A percentile compares a stretch with the other conserved stretches of the same genome.
phyloP scores from a whole-genome alignment of 2,113 vertebrate species.

The Salvelinus fontinalis region DNA sequence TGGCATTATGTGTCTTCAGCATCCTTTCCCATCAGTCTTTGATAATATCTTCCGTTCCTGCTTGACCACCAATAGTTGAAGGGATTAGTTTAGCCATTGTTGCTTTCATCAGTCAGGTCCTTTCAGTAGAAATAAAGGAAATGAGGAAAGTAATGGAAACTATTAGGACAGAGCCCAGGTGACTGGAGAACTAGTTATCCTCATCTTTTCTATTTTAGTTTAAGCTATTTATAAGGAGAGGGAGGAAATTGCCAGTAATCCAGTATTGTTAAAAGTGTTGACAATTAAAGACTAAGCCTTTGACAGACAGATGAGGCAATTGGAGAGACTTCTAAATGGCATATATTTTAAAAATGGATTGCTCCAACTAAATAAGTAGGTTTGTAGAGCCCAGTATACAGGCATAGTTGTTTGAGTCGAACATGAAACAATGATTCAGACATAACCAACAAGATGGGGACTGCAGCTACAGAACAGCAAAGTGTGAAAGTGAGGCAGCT shows the following conservation, averaged over 20 bases:
- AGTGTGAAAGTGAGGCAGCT: constrained; percentile 69
- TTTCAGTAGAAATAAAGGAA: not conserved
- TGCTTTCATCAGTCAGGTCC: not conserved
- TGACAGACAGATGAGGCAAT: not conserved
- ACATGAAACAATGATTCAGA: not conserved
- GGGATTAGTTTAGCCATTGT: not conserved
- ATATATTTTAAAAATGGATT: too few relatives aligned
- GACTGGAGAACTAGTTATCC: constrained; percentile 21
- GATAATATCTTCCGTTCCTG: not conserved
- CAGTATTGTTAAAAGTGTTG: constrained; percentile 39
- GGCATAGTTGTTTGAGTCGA: not conserved
- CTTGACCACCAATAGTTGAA: not conserved
- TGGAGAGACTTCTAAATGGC: too few relatives aligned
- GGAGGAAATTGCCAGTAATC: constrained; percentile 55
- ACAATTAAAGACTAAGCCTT: constrained; percentile 51
- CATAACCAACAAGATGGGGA: constrained; percentile 75
- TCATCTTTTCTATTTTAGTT: constrained; percentile 38
- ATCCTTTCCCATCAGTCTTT: not conserved
- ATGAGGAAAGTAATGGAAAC: not conserved
- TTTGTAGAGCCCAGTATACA: too few relatives aligned
- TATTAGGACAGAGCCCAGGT: not conserved
- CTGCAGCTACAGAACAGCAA: constrained; percentile 65
- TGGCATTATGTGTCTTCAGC: not conserved
- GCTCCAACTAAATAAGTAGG: too few relatives aligned
- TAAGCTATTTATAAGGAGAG: constrained; percentile 48